Conservation (phyloP, 2,888 invertebrate species). For the Scotopteryx bipunctaria region DNA sequence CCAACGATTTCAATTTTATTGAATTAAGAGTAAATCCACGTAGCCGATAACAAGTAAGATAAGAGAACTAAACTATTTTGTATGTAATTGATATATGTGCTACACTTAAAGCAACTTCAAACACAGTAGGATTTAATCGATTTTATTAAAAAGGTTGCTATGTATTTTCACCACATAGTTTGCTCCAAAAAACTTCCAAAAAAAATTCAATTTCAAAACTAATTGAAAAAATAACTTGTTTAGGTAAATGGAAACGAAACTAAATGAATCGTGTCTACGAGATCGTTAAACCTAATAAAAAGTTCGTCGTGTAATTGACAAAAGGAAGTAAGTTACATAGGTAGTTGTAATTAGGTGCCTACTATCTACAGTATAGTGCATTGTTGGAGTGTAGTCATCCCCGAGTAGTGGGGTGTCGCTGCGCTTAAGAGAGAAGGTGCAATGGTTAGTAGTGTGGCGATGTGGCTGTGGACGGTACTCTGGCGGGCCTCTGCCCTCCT, state of each 20-base stretch:
- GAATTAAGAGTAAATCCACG: too few species aligned
- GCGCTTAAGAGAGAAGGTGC: constrained; percentile 13
- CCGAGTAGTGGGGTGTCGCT: constrained; percentile 18
- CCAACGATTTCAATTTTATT: too few species aligned
- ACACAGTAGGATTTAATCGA: too few species aligned
- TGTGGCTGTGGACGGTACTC: constrained; percentile 65
- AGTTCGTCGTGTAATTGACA: constrained; percentile 6
- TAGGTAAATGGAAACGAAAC: background rate
- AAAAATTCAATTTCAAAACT: too few species aligned
- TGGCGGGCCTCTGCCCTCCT: constrained; percentile 49
- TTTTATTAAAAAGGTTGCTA: too few species aligned
- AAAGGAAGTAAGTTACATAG: constrained; percentile 25
- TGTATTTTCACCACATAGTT: too few species aligned
- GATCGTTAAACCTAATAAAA: constrained; percentile 10
- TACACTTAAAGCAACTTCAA: too few species aligned
- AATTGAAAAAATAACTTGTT: too few species aligned
- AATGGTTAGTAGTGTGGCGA: constrained; percentile 51
- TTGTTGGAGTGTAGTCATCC: constrained; percentile 5
- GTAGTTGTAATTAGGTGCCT: constrained; percentile 8
- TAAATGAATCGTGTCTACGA: constrained; percentile 5
- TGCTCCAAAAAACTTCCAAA: too few species aligned
- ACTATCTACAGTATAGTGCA: background rate
- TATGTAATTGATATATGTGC: too few species aligned
- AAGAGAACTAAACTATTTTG: too few species aligned
- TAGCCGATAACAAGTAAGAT: too few species aligned